Evolutionary conservation across 2,797 vertebrate species (phyloP), one percentile per base, ranked within the genome.

Genomic region (Helarctos malayanus): DNA sequence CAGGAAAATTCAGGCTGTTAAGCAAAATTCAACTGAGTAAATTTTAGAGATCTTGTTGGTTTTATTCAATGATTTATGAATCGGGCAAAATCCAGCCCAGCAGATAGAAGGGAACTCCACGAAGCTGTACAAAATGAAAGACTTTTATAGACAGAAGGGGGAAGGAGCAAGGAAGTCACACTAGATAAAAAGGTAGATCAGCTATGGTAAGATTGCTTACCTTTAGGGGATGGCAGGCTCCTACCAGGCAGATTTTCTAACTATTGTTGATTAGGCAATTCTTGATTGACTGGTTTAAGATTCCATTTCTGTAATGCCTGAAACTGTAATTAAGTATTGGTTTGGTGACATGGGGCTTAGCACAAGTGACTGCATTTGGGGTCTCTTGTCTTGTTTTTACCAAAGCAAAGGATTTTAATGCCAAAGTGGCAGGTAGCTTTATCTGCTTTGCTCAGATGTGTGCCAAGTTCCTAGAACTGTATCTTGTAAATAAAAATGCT

Each of bases 1-100:
- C 41, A 68, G 63, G 79, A 91, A 18, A 93, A 90, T 81, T 93
- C 35, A 85, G 94, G 18, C 32, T 35, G 49, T 79, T 54, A 23
- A 79, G 32, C 76, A 79, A 76, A 79, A 54, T 79, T 79, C 8
- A 54, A 8, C 11, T 4, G 11, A 54, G 32, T 75, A 75, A 18
- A 75, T 78, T 78, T 78, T 54, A 12, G 29, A 78, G 32, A 78
- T 54, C 32, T 78, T 78, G 14, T 14, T n/a, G 75, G 32, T n/a
- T 78, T 52, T 78, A 54, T 54, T 78, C 45, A 54, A 35, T 35
- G 75, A 78, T n/a, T 78, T 32, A 52, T 54, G 49, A 54, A 35
- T 78, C 6, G 9, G 32, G 32, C 41, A 78, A n/a, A 11, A 78
- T n/a, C 18, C 11, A 35, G 18, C 18, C 45, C 47, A 47, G 2